A percentile compares a stretch with the other conserved stretches of the same genome.
phyloP scores from a whole-genome alignment of 2,797 vertebrate genomes.

The Pelobates cultripes region DNA sequence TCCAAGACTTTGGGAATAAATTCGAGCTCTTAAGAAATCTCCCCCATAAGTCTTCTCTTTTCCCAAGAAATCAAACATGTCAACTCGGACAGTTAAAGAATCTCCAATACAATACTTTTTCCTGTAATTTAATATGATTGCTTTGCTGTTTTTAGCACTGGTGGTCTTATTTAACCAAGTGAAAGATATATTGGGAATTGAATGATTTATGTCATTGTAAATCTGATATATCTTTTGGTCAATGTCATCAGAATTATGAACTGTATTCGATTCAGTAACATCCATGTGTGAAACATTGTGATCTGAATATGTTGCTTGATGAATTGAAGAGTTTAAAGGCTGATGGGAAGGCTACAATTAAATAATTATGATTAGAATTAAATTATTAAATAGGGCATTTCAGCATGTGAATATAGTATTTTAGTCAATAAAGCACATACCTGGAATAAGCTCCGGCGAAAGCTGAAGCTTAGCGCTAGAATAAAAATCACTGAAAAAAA shows the following conservation, averaged over 20 bases:
- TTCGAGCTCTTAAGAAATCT: slow-evolving; percentile 59
- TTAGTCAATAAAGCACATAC: not conserved
- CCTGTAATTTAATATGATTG: slow-evolving; percentile 37
- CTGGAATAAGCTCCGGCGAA: not conserved
- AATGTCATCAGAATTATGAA: not conserved
- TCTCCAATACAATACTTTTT: slow-evolving; percentile 52
- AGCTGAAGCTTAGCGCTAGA: not conserved
- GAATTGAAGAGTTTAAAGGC: not conserved
- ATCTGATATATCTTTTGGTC: slow-evolving; percentile 27
- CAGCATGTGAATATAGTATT: not conserved
- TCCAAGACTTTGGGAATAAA: slow-evolving; percentile 47
- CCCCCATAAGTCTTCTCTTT: slow-evolving; percentile 59
- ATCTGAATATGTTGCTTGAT: not conserved
- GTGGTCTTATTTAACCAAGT: slow-evolving; percentile 25
- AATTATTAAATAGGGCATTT: not conserved
- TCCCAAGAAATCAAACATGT: slow-evolving; percentile 52
- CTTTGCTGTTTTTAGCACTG: slow-evolving; percentile 48
- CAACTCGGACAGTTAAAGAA: slow-evolving; percentile 46
- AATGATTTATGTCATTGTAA: slow-evolving; percentile 6
- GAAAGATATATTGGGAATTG: slow-evolving; percentile 54
- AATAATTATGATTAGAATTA: not conserved
- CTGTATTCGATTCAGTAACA: not conserved
- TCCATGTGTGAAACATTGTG: too few species aligned
- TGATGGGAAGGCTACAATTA: slow-evolving; percentile 10
- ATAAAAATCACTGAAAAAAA: not conserved